phyloP scores from a whole-genome alignment of 2,113 vertebrate genomes.

The Paralichthys olivaceus region DNA sequence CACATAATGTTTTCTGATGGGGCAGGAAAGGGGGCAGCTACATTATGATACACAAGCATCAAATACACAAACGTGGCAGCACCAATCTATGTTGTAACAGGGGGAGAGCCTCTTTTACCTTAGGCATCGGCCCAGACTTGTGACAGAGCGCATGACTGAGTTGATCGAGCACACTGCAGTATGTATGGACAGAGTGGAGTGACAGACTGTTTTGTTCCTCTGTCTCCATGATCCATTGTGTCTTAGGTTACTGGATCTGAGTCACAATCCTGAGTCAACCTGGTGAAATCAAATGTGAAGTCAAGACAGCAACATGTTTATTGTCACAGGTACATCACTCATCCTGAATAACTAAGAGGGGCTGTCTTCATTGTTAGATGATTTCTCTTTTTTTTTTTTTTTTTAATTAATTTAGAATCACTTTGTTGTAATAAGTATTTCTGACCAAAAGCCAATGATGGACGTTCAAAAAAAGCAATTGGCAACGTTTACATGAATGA shows the following conservation, averaged over 20 bases:
- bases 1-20: slow-evolving; percentile 35
- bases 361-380: slow-evolving; percentile 34
- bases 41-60: slow-evolving; percentile 73
- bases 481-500: slow-evolving; percentile 25
- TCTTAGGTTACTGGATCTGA: slow-evolving; percentile 79
- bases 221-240: slow-evolving; percentile 81
- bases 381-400: neutral
- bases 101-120: slow-evolving; percentile 83
- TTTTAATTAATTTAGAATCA: slow-evolving; percentile 17
- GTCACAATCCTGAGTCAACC: slow-evolving; percentile 85
- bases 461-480: slow-evolving; percentile 24
- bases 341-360: slow-evolving; percentile 51
- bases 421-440: slow-evolving; percentile 24
- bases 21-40: slow-evolving; percentile 58
- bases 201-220: slow-evolving; percentile 77
- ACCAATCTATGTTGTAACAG: slow-evolving; percentile 63
- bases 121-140: slow-evolving; percentile 81
- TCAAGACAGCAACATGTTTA: slow-evolving; percentile 84
- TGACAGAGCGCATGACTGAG: slow-evolving; percentile 78
- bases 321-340: slow-evolving; percentile 72
- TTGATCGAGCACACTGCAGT: slow-evolving; percentile 73
- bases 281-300: slow-evolving; percentile 86
- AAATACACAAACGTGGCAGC: slow-evolving; percentile 75
- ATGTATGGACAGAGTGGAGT: slow-evolving; percentile 77
- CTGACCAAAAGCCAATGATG: slow-evolving; percentile 33